Base-by-base conservation (phyloP, 1,140 invertebrate species). In the Orchesella cincta region DNA sequence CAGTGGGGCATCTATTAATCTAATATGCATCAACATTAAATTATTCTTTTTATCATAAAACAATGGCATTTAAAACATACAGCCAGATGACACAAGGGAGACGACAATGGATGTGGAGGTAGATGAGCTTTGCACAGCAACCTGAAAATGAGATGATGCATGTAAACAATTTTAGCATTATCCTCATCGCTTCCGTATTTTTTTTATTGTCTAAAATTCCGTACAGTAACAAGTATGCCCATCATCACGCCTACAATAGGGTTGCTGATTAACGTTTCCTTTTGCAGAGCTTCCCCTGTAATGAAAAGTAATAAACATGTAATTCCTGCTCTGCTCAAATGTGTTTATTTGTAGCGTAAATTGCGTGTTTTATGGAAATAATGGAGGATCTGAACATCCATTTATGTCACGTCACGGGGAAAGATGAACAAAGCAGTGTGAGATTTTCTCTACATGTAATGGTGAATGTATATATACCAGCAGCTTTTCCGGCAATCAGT, bases 71-170 rank as follows among this genome's bases (percentile, higher is more conserved):
- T 34, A 20, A 76, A 67, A 14, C 62, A 86, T 84, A 90, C 89
- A 82, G 67, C 84, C 84, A 35, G 88, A 85, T 16, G 86, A 86
- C 1, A 91, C 88, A 88, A 91, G 89, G 75, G 88, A 88, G n/a
- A 91, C 89, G 23, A 90, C 84, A 29, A 91, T 89, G 0, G 88
- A 89, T 0, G 88, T 90, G 1, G 89, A 88, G 1, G 90, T 91
- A 5, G 89, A 89, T 8, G 88, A 89, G 82, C 87, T 88, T 84
- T 91, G 90, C 3, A 91, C 86, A 5, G 90, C 83, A 0, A 91
- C 62, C 62, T 67, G 62, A 18, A n/a, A n/a, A n/a, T n/a, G n/a
- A n/a, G n/a, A n/a, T n/a, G n/a, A n/a, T n/a, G n/a, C n/a, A n/a
- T n/a, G n/a, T n/a, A n/a, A n/a, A n/a, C n/a, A n/a, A n/a, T n/a